These are phyloP conservation scores for Pseudotriccus pelzelni DNA, from an alignment of 2,797 vertebrate species.

Conservation along the genomic window DNA sequence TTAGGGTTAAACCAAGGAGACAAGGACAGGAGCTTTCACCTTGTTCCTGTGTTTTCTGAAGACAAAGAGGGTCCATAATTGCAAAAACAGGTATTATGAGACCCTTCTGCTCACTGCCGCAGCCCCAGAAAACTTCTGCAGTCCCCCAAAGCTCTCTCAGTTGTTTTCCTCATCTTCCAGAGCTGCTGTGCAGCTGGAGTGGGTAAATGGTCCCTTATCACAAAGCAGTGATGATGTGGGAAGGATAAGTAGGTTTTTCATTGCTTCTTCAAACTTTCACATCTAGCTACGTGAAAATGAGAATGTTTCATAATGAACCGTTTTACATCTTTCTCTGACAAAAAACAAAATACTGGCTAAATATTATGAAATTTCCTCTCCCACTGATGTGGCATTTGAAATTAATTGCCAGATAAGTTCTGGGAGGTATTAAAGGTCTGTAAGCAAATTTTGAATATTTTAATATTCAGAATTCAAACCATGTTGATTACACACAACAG, in stretches of 20 bases:
- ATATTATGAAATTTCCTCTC: not conserved
- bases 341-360: not conserved
- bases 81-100: fast-evolving
- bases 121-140: not conserved
- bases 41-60: not conserved
- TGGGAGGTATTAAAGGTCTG: not conserved
- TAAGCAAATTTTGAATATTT: not conserved
- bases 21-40: not conserved
- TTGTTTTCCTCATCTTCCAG: fast-evolving
- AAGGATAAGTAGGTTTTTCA: not conserved
- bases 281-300: not conserved
- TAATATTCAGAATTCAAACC: slow-evolving; percentile 21
- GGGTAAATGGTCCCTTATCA: not conserved
- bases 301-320: not conserved
- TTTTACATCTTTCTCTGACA: not conserved
- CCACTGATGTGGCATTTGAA: not conserved
- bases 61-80: not conserved
- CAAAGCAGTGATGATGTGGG: fast-evolving
- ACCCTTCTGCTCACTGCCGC: not conserved
- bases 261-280: not conserved
- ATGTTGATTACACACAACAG: not conserved
- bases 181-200: fast-evolving
- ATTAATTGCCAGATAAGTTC: slow-evolving; percentile 5
- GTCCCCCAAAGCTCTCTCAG: not conserved
- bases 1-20: not conserved